Base-by-base conservation (phyloP, 2,888 invertebrate genomes). In the Latrodectus elegans region DNA sequence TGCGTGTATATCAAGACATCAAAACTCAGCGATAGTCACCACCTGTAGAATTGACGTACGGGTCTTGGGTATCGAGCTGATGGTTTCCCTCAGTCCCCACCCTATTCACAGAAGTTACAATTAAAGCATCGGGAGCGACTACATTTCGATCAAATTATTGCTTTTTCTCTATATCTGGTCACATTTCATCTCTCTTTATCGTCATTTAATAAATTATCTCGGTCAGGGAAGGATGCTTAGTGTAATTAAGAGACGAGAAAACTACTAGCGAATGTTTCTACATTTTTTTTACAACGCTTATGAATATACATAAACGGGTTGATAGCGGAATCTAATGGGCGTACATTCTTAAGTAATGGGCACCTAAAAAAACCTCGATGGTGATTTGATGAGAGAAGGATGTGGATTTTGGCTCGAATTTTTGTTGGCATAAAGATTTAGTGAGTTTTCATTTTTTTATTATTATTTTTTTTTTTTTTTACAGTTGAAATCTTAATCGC, bases 1-100 rank as follows among this genome's bases (percentile, higher is more conserved):
- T 71, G 68, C 79, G 70, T 71, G 64, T 51, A 55, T 70, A 85
- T 85, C 68, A 75, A 85, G 85, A 85, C 85, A 85, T 85, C 85
- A 85, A 65, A 71, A 68, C 53, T 72, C 85, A 85, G 76, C 80
- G 85, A 85, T 85, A 85, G 85, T 74, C 68, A 67, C 74, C 55
- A 60, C 55, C 55, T 22, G 53, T 71, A 78, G 76, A 85, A 75
- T 74, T 60, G 85, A 75, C 79, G 85, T 80, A 74, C 38, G 14
- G 38, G 26, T 82, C 68, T 53, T 74, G 67, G 38, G 17, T 53
- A 68, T 12, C 15, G 71, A 22, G 38, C 38, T 75, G 82, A 82
- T 76, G 76, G 64, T 83, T 71, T 38, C 53, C 52, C 76, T 60
- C 76, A 67, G 70, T 70, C 83, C 76, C 83, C 76, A 75, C 83